phyloP scores from a whole-genome alignment of 2,888 invertebrate genomes.

The Abrostola triplasia region DNA sequence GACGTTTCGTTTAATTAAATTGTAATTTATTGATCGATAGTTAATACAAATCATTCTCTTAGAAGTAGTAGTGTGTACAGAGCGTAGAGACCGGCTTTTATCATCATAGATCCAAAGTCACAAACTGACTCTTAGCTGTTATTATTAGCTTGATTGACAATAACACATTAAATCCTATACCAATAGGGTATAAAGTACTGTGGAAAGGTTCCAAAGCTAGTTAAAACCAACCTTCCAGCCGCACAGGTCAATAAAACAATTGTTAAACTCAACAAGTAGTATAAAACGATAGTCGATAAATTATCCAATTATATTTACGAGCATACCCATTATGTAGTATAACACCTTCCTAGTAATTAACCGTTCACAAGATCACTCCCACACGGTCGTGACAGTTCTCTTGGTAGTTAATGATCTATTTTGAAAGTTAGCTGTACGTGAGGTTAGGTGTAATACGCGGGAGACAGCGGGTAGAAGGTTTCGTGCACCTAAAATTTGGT shows the following conservation, averaged over 20 bases:
- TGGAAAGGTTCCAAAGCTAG: too few relatives aligned
- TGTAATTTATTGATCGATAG: too few relatives aligned
- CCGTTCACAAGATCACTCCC: constrained; percentile 66
- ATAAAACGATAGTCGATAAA: constrained; percentile 40
- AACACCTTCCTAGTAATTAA: constrained; percentile 47
- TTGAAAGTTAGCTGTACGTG: constrained; percentile 67
- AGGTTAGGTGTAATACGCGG: constrained; percentile 42
- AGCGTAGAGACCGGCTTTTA: too few relatives aligned
- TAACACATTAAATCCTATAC: too few relatives aligned
- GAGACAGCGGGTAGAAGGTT: constrained; percentile 23
- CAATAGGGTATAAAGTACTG: too few relatives aligned
- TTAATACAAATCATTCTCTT: too few relatives aligned
- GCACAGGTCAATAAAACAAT: constrained; percentile 25
- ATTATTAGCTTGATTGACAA: too few relatives aligned
- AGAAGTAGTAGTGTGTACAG: too few relatives aligned
- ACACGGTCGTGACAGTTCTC: constrained; percentile 73
- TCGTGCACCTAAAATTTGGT: neutral
- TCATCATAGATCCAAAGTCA: too few relatives aligned
- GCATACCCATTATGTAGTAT: constrained; percentile 34
- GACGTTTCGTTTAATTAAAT: too few relatives aligned
- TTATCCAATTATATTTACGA: constrained; percentile 52
- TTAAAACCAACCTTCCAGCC: neutral
- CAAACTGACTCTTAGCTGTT: too few relatives aligned
- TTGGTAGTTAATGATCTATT: constrained; percentile 74
- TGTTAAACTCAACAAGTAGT: constrained; percentile 25